Percentiles rank a stretch among this genome's conserved stretches.
Conservation (phyloP, 2,113 vertebrate species). For the Chloropsis cyanopogon region DNA sequence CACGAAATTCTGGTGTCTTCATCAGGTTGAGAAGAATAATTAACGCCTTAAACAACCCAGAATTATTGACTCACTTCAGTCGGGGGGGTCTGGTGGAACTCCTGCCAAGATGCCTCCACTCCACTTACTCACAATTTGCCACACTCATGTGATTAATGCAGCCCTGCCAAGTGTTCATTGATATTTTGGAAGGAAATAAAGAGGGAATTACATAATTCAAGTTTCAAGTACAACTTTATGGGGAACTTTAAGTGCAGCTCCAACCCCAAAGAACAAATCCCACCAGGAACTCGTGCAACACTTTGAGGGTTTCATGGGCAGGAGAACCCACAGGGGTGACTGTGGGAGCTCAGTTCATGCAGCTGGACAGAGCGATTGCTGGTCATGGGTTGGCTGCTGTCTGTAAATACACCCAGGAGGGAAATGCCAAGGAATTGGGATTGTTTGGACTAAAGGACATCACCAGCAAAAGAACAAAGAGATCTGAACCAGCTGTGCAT, state of each 20-base stretch:
- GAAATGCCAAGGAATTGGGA: background rate
- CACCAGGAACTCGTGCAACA: rapidly evolving
- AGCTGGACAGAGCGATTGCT: background rate
- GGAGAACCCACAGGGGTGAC: background rate
- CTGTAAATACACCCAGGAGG: background rate
- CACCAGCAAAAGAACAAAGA: background rate
- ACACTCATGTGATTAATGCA: background rate
- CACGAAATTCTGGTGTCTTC: background rate
- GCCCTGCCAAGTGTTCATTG: background rate
- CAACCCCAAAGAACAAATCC: background rate
- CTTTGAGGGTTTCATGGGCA: background rate
- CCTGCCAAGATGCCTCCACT: background rate
- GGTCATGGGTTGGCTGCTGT: background rate
- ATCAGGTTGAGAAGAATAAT: background rate
- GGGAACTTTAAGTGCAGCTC: background rate
- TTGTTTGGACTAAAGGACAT: background rate
- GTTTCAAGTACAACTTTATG: background rate
- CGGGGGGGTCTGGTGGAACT: background rate
- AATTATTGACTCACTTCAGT: background rate
- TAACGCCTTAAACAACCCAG: background rate
- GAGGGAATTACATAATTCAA: background rate
- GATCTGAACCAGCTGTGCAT: background rate
- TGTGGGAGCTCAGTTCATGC: background rate
- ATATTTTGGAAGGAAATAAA: background rate
- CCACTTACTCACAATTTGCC: background rate